phyloP scores from a whole-genome alignment of 2,888 invertebrate genomes.

The Euclidia mi region DNA sequence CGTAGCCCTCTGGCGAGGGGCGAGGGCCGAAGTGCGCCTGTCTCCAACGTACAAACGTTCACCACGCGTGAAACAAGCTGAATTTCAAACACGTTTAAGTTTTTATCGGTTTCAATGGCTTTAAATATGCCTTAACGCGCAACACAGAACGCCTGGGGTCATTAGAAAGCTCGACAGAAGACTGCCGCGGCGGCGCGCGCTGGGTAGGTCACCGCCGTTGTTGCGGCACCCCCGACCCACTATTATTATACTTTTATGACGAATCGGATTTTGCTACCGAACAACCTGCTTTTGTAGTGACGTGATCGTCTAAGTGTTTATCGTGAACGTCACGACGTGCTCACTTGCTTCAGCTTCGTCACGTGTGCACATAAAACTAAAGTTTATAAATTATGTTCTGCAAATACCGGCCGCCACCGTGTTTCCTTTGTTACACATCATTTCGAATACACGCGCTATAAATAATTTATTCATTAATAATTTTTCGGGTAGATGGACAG shows the following conservation, averaged over 20 bases:
- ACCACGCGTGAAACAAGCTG: conserved; percentile 75
- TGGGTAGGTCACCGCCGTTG: conserved; percentile 85
- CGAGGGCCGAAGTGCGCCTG: conserved; percentile 73
- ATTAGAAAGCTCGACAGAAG: conserved; percentile 88
- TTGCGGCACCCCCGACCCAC: conserved; percentile 88
- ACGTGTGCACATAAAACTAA: conserved; percentile 27
- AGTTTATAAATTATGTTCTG: conserved; percentile 11
- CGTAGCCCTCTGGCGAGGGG: conserved; percentile 49
- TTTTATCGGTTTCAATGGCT: conserved; percentile 71
- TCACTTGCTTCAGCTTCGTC: conserved; percentile 34
- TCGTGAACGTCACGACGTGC: conserved; percentile 53
- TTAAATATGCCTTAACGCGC: conserved; percentile 74
- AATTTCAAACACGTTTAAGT: conserved; percentile 73
- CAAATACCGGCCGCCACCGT: not conserved
- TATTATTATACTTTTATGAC: conserved; percentile 90
- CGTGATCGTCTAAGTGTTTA: conserved; percentile 68
- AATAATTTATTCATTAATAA: conserved; percentile 15
- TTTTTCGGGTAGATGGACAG: conserved; percentile 9
- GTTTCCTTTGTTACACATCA: conserved; percentile 15
- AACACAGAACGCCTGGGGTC: conserved; percentile 87
- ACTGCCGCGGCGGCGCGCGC: conserved; percentile 89
- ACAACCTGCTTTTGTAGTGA: conserved; percentile 76
- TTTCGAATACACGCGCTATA: conserved; percentile 7
- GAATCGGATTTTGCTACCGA: conserved; percentile 86
- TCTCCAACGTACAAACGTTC: conserved; percentile 67